A percentile compares a stretch with the other conserved stretches of the same genome.
Evolutionary conservation across 2,113 vertebrate species (phyloP).

Genomic region (Drymodes brunneopygia): DNA sequence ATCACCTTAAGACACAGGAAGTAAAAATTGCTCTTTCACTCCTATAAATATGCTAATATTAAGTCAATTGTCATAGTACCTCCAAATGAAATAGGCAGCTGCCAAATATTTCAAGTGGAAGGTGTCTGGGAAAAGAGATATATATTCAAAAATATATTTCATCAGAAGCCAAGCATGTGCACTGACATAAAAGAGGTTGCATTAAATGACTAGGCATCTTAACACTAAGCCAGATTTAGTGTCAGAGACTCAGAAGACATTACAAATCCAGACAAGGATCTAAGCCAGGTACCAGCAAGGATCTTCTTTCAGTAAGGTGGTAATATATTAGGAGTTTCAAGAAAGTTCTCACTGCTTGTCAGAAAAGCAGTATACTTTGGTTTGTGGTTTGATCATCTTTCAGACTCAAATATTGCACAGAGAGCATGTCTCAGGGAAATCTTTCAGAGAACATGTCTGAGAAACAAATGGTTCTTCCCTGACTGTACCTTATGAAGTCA

Average conservation of each 20-base stretch:
- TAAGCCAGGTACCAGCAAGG: background rate
- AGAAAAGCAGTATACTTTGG: background rate
- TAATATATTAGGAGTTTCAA: background rate
- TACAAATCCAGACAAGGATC: background rate
- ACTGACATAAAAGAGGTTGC: background rate
- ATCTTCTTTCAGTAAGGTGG: fast-evolving
- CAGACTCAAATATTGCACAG: background rate
- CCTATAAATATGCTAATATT: background rate
- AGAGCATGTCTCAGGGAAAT: background rate
- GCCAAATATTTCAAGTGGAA: background rate
- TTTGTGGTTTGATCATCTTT: fast-evolving
- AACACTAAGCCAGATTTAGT: background rate
- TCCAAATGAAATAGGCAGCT: background rate
- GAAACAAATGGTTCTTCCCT: background rate
- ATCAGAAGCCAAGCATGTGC: background rate
- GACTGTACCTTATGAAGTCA: background rate
- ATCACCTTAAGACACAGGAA: background rate
- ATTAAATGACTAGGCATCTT: background rate
- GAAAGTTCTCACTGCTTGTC: background rate
- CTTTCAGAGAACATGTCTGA: background rate
- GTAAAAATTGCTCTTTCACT: background rate
- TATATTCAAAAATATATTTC: background rate
- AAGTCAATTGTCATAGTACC: background rate
- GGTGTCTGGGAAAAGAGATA: background rate
- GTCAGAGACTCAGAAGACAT: background rate